Evolutionary conservation across 92 coral and sea anemone species (phyloP).

Genomic region (Metridium senile): DNA sequence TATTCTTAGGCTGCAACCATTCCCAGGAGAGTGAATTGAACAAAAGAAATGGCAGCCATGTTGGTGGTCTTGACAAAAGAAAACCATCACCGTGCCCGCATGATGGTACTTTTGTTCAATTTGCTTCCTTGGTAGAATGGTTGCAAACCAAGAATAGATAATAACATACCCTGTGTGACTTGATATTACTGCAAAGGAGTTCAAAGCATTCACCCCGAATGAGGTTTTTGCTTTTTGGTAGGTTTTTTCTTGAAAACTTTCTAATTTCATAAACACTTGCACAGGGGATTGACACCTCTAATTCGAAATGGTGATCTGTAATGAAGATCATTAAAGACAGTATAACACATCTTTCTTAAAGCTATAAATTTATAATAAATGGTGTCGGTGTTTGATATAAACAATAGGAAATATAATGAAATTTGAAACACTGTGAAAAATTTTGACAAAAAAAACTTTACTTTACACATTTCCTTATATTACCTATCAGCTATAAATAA

Average conservation of each 20-base stretch:
- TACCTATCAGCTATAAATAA: too few relatives aligned
- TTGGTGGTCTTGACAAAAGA: too few relatives aligned
- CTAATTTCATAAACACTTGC: conserved; percentile 87
- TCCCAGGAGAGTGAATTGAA: too few relatives aligned
- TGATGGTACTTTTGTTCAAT: too few relatives aligned
- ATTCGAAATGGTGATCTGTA: conserved; percentile 55
- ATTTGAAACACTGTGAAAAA: too few relatives aligned
- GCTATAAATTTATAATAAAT: neutral
- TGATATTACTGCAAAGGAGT: conserved; percentile 83
- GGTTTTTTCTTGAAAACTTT: conserved; percentile 75
- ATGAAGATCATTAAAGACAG: neutral
- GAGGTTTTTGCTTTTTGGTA: conserved; percentile 73
- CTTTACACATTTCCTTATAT: too few relatives aligned
- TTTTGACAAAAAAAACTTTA: too few relatives aligned
- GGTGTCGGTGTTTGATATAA: too few relatives aligned
- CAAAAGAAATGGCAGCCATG: too few relatives aligned
- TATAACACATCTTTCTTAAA: neutral
- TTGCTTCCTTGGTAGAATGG: conserved; percentile 4
- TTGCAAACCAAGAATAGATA: conserved; percentile 59
- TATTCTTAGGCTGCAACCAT: too few relatives aligned
- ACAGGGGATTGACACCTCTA: conserved; percentile 79
- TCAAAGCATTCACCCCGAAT: conserved; percentile 89
- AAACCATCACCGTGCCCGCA: too few relatives aligned
- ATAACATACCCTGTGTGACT: conserved; percentile 74
- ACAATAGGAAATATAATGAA: too few relatives aligned